Evolutionary conservation across 2,797 vertebrate species (phyloP).

Genomic region (Alca torda): DNA sequence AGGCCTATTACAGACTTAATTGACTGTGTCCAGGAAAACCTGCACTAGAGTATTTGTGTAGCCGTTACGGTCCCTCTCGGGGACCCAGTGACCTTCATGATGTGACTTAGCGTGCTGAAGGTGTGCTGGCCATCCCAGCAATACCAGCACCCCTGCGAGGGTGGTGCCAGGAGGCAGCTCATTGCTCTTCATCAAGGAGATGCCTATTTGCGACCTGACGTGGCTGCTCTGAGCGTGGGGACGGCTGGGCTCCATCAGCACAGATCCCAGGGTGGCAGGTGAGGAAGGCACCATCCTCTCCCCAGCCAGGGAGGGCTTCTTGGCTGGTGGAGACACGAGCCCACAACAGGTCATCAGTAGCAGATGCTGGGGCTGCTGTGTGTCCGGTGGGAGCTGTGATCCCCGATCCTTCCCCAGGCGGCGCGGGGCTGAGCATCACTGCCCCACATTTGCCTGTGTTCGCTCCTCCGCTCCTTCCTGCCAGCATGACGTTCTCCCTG

Average conservation of each 20-base stretch:
- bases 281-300: not conserved
- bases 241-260: not conserved
- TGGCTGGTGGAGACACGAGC: rapidly evolving
- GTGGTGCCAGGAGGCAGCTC: not conserved
- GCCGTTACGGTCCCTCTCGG: rapidly evolving
- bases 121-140: not conserved
- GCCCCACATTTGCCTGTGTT: not conserved
- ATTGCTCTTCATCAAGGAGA: not conserved
- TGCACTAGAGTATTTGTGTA: not conserved
- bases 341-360: not conserved
- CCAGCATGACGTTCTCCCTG: not conserved
- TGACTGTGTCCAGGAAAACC: not conserved
- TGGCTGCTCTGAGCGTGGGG: not conserved
- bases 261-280: not conserved
- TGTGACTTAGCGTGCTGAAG: rapidly evolving
- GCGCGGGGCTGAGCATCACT: not conserved
- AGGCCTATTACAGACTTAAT: not conserved
- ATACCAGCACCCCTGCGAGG: not conserved
- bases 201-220: not conserved
- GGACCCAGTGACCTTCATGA: not conserved
- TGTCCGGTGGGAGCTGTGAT: not conserved
- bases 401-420: not conserved
- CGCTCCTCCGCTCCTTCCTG: not conserved
- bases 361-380: not conserved
- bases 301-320: not conserved